Conservation (phyloP, 2,888 invertebrate genomes). For the Dolichomitus sp. region DNA sequence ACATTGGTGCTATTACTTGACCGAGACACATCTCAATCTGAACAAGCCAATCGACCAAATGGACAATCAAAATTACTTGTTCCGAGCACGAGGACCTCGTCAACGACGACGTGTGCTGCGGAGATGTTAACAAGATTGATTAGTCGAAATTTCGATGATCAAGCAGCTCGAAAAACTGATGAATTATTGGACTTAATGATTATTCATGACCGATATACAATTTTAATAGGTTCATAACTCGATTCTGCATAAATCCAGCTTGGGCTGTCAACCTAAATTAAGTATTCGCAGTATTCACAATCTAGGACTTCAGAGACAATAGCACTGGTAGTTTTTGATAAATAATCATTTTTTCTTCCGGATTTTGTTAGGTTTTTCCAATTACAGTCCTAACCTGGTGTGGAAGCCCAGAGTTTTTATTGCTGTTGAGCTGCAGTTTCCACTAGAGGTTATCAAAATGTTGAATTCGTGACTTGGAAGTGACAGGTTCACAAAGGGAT, state of each 20-base stretch:
- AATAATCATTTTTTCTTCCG: too few species aligned
- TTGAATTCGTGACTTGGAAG: constrained; percentile 37
- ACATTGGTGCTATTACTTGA: constrained; percentile 3
- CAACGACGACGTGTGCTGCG: not conserved
- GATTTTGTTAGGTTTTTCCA: too few species aligned
- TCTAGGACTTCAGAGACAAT: not conserved
- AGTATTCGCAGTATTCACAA: not conserved
- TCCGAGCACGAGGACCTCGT: not conserved
- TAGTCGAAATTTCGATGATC: constrained; percentile 1
- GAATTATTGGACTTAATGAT: not conserved
- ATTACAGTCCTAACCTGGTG: not conserved
- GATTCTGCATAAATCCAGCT: constrained; percentile 9
- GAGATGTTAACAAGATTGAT: constrained; percentile 22
- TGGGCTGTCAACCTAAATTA: constrained; percentile 11
- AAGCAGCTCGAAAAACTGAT: not conserved
- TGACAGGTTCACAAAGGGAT: constrained; percentile 56
- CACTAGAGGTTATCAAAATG: not conserved
- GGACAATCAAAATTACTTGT: constrained; percentile 3
- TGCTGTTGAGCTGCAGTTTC: not conserved
- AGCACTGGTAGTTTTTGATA: too few species aligned
- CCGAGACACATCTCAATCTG: constrained; percentile 44
- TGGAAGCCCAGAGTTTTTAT: not conserved
- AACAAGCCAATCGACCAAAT: not conserved
- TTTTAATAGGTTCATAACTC: constrained; percentile 8
- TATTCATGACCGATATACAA: not conserved